Conservation (phyloP, 2,113 vertebrate species). For the Pipa parva region DNA sequence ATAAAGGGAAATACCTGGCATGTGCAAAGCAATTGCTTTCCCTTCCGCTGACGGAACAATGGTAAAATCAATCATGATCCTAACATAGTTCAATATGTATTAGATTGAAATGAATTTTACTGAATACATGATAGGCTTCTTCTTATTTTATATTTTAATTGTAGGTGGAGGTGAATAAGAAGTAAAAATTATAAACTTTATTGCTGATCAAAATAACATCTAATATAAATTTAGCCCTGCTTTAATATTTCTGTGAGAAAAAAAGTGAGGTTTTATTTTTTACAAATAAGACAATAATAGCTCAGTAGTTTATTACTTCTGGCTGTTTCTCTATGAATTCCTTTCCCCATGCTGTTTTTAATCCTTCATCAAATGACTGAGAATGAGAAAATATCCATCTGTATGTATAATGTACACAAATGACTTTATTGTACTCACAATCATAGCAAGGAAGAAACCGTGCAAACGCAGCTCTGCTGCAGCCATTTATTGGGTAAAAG, state of each 20-base stretch:
- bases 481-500: too few species aligned
- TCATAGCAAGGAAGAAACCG: too few species aligned
- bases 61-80: too few species aligned
- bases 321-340: constrained; percentile 5
- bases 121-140: too few species aligned
- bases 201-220: constrained; percentile 2
- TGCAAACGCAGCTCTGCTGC: too few species aligned
- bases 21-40: too few species aligned
- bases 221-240: constrained; percentile 4
- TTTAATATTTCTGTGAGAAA: not conserved
- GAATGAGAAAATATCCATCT: constrained; percentile 18
- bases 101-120: too few species aligned
- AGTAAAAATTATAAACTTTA: not conserved
- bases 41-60: too few species aligned
- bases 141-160: not conserved
- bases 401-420: constrained; percentile 10
- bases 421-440: constrained; percentile 9
- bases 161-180: not conserved
- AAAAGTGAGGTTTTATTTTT: not conserved
- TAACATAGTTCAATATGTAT: too few species aligned
- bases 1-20: too few species aligned
- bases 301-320: not conserved
- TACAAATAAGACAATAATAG: too few species aligned
- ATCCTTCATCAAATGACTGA: constrained; percentile 19
- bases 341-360: constrained; percentile 19